Conservation (phyloP, 2,797 vertebrate genomes). For the Coendou prehensilis region DNA sequence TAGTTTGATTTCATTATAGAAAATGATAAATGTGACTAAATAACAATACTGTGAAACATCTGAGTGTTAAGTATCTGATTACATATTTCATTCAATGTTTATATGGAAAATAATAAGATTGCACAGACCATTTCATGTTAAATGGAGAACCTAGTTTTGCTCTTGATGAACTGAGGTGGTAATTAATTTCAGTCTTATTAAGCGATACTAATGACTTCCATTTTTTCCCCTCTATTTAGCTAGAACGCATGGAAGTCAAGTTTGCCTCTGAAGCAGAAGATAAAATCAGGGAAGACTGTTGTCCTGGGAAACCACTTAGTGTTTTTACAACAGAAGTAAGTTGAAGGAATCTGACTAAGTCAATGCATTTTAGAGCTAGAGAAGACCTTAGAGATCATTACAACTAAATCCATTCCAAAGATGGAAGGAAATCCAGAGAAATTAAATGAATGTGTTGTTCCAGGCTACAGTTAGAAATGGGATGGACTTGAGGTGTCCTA, state of each 20-base stretch:
- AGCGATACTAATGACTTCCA: constrained; percentile 43
- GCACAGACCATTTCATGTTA: constrained; percentile 60
- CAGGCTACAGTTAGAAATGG: not conserved
- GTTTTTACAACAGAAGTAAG: constrained; percentile 96
- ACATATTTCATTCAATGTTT: constrained; percentile 67
- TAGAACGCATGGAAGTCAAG: constrained; percentile 95
- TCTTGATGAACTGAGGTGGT: constrained; percentile 63
- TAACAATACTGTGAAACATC: constrained; percentile 29
- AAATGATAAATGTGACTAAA: constrained; percentile 36
- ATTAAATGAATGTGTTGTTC: not conserved
- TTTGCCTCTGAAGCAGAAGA: constrained; percentile 97
- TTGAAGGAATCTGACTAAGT: constrained; percentile 59
- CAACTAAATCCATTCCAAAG: not conserved
- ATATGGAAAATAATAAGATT: constrained; percentile 49
- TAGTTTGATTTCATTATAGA: constrained; percentile 53
- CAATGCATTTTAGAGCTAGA: constrained; percentile 49
- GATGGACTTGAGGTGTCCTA: not conserved
- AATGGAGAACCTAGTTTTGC: constrained; percentile 38
- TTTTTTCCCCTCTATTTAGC: constrained; percentile 82
- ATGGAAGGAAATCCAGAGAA: constrained; percentile 45
- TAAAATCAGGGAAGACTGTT: constrained; percentile 98
- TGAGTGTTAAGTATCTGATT: constrained; percentile 30
- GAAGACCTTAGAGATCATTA: constrained; percentile 56
- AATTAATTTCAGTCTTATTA: constrained; percentile 61
- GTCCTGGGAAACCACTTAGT: constrained; percentile 96